Evolutionary conservation across 2,113 vertebrate species (phyloP), one percentile per base, ranked within the genome.

Genomic region (Ardeotis arabs): DNA sequence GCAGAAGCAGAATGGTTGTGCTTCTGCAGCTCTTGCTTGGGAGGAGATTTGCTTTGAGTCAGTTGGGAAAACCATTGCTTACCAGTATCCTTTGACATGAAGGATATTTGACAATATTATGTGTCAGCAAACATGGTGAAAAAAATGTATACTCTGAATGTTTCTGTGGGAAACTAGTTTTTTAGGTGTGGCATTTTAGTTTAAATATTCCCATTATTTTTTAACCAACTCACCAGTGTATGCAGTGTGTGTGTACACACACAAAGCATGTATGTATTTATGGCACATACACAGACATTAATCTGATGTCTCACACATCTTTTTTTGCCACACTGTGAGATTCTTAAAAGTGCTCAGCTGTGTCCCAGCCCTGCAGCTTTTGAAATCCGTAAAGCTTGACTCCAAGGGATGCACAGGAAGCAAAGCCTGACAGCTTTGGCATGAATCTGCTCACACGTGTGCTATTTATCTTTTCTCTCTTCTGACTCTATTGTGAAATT

Each of bases 1-100:
- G 37, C 66, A 74, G 90, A 28, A 74, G 13, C 0, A 1, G 69
- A 67, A 49, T 35, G 35, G 47, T 16, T 15, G 5, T 0, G 0
- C 35, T 59, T 55, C 10, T 87, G 62, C 73, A 80, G 18, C 39
- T 31, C 56, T 31, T 60, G 23, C 62, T 63, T 76, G n/a, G 56
- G 45, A 67, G 58, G 27, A 69, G 50, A 28, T 55, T 28, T 75
- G 25, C 44, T 75, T 72, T 14, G 28, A 16, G 74, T 87, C 24
- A 7, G 52, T 87, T 87, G 62, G 56, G 47, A 89, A 75, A 74
- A 50, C 20, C 55, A 16, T 39, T 74, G 41, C 55, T 91, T 47
- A 37, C 15, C 24, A 23, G 11, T 45, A n/a, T 62, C 73, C 52
- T 84, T 84, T 87, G 53, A 52, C 24, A 47, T 35, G 49, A 66